A percentile compares a stretch with the other conserved stretches of the same genome.
Evolutionary conservation across 1,140 invertebrate genomes (phyloP).

Genomic region (Magallana ariakensis): DNA sequence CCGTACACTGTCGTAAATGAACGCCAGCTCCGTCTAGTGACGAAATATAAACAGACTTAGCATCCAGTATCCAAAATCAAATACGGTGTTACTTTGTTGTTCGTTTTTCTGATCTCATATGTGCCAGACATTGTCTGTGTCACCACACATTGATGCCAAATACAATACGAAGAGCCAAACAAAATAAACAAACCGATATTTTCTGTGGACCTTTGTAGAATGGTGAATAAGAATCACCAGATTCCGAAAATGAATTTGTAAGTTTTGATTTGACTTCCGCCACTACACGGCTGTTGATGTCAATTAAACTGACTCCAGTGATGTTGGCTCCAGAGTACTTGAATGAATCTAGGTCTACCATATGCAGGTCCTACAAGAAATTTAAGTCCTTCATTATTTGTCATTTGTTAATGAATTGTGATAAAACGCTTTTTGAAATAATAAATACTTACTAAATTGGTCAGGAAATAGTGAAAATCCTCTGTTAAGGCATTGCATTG

Average conservation of each 20-base stretch:
- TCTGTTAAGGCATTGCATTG: constrained; percentile 3
- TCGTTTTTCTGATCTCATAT: too few relatives aligned
- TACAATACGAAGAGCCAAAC: too few relatives aligned
- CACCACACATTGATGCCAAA: too few relatives aligned
- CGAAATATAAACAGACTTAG: neutral
- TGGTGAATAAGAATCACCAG: neutral
- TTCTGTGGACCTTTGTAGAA: neutral
- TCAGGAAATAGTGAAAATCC: neutral
- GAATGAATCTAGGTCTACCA: neutral
- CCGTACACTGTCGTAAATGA: constrained; percentile 8
- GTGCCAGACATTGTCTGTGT: too few relatives aligned
- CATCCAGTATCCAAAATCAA: neutral
- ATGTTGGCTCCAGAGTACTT: constrained; percentile 19
- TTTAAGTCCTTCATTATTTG: neutral
- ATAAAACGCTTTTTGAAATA: too few relatives aligned
- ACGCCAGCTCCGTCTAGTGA: neutral
- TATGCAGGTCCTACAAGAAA: neutral
- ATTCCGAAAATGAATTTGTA: neutral
- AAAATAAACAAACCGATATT: neutral
- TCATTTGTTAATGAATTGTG: too few relatives aligned
- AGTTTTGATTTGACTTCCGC: constrained; percentile 15
- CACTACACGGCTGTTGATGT: neutral
- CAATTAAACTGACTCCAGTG: neutral
- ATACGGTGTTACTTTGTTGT: neutral
- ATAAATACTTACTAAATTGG: neutral